Conservation (phyloP, 2,888 invertebrate species). For the Acleris literana region DNA sequence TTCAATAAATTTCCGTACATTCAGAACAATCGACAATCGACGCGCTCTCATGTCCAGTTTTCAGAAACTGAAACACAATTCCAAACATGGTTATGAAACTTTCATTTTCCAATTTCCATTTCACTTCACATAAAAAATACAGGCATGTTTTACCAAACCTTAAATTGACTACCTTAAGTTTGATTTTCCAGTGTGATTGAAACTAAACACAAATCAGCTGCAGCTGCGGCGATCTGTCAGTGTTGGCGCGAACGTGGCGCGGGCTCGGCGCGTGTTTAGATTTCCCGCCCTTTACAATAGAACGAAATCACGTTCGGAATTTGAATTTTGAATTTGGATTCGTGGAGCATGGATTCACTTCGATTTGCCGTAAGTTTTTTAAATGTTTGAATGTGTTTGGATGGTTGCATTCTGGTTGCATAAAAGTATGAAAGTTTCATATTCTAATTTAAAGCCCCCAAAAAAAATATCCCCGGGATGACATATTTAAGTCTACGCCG, state of each 20-base stretch:
- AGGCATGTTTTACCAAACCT: background rate
- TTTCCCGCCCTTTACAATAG: slow-evolving; percentile 48
- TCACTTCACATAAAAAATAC: slow-evolving; percentile 7
- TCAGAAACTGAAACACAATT: background rate
- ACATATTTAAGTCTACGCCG: too few relatives aligned
- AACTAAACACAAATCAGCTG: slow-evolving; percentile 61
- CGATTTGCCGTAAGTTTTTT: slow-evolving; percentile 13
- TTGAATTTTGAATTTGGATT: slow-evolving; percentile 22
- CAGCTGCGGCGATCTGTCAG: slow-evolving; percentile 56
- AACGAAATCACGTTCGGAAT: slow-evolving; percentile 33
- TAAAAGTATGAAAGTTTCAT: too few relatives aligned
- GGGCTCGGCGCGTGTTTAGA: slow-evolving; percentile 49
- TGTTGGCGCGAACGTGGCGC: slow-evolving; percentile 64
- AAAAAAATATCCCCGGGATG: too few relatives aligned
- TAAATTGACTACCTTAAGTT: slow-evolving; percentile 5
- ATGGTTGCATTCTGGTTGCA: too few relatives aligned
- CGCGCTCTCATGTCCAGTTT: background rate
- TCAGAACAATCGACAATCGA: too few relatives aligned
- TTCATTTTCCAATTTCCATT: slow-evolving; percentile 18
- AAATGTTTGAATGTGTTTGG: background rate
- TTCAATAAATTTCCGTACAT: too few relatives aligned
- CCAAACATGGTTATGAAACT: slow-evolving; percentile 4
- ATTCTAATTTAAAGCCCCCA: too few relatives aligned
- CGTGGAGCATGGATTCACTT: background rate
- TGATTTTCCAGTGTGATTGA: slow-evolving; percentile 15